Evolutionary conservation across 2,113 vertebrate species (phyloP).

Genomic region (Perca flavescens): DNA sequence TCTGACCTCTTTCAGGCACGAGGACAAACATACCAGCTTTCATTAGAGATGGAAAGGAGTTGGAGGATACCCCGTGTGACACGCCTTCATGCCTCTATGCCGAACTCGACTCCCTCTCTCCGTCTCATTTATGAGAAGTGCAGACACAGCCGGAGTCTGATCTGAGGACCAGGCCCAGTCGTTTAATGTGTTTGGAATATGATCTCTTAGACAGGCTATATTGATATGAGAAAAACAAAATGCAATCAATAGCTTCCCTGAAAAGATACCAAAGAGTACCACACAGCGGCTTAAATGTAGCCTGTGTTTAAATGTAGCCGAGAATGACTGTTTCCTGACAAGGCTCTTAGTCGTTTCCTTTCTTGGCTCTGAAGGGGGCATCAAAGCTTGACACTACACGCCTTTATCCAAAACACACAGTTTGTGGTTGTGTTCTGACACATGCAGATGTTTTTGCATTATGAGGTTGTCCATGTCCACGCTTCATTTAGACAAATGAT

Average conservation of each 20-base stretch:
- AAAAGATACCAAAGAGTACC: slow-evolving; percentile 69
- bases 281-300: slow-evolving; percentile 62
- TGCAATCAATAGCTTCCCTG: slow-evolving; percentile 78
- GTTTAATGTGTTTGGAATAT: slow-evolving; percentile 81
- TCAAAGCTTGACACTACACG: neutral
- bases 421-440: neutral
- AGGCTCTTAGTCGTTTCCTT: slow-evolving; percentile 44
- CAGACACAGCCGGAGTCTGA: slow-evolving; percentile 57
- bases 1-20: slow-evolving; percentile 31
- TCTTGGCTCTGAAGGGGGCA: slow-evolving; percentile 13
- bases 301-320: slow-evolving; percentile 55
- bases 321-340: slow-evolving; percentile 50
- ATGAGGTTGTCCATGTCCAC: neutral
- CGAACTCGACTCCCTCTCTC: slow-evolving; percentile 60
- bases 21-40: slow-evolving; percentile 50
- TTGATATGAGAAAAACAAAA: slow-evolving; percentile 66
- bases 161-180: slow-evolving; percentile 55
- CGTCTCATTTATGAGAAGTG: slow-evolving; percentile 78
- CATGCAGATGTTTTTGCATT: slow-evolving; percentile 1
- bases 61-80: slow-evolving; percentile 50
- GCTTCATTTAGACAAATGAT: slow-evolving; percentile 11
- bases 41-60: slow-evolving; percentile 34
- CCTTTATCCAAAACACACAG: neutral
- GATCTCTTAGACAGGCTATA: slow-evolving; percentile 72
- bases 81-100: slow-evolving; percentile 41